phyloP scores from a whole-genome alignment of 2,113 vertebrate genomes.

The Pantherophis guttatus region DNA sequence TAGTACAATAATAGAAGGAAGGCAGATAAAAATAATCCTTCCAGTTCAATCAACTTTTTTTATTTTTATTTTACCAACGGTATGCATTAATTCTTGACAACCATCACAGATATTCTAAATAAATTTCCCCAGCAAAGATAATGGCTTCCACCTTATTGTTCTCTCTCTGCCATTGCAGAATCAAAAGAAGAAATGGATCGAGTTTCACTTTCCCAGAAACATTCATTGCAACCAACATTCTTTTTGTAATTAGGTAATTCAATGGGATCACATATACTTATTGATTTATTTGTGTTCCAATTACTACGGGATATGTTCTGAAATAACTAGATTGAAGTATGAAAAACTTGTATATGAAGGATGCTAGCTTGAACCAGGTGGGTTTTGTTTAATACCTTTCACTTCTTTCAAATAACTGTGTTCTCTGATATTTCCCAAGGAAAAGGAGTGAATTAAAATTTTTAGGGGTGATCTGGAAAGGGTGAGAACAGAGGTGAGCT shows the following conservation, averaged over 20 bases:
- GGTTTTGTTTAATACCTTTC: not conserved
- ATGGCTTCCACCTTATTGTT: not conserved
- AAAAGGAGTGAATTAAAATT: not conserved
- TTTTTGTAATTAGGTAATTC: not conserved
- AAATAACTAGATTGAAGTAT: not conserved
- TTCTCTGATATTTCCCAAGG: not conserved
- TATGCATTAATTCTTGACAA: not conserved
- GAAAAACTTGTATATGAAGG: not conserved
- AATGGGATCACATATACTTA: not conserved
- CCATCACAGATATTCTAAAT: not conserved
- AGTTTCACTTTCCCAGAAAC: not conserved
- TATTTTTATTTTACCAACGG: not conserved
- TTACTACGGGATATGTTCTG: not conserved
- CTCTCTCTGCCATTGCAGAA: not conserved
- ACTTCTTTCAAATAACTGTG: not conserved
- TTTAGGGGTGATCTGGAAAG: not conserved
- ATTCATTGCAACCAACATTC: not conserved
- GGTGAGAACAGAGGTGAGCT: not conserved
- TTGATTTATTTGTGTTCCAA: not conserved
- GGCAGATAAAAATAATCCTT: slow-evolving; percentile 34
- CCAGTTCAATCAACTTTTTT: not conserved
- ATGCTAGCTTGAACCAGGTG: not conserved
- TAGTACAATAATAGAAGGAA: slow-evolving; percentile 11
- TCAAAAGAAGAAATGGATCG: not conserved
- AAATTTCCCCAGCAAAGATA: not conserved